phyloP scores from a whole-genome alignment of 2,113 vertebrate species.

The Vidua chalybeata region DNA sequence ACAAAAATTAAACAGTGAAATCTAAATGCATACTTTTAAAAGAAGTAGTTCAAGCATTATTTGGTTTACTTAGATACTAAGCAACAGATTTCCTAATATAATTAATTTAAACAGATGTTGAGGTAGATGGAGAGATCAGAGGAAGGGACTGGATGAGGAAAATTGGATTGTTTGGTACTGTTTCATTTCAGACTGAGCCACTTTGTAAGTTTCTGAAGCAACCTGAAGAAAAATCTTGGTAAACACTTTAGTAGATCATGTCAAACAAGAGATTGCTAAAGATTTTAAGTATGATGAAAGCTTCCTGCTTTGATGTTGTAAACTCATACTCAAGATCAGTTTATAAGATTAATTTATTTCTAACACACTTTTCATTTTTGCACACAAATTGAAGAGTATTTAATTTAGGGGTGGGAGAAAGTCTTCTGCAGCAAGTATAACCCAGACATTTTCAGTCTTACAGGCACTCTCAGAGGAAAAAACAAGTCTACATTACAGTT shows the following conservation, averaged over 20 bases:
- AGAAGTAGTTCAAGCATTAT: not conserved
- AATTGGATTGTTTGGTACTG: not conserved
- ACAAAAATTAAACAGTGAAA: not conserved
- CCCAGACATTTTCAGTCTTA: not conserved
- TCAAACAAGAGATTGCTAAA: slow-evolving; percentile 24
- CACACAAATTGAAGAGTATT: not conserved
- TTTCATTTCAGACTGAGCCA: not conserved
- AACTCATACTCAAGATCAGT: not conserved
- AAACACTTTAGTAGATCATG: not conserved
- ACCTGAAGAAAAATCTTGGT: not conserved
- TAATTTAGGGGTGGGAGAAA: not conserved
- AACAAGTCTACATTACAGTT: not conserved
- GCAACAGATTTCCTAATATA: not conserved
- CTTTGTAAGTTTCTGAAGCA: not conserved
- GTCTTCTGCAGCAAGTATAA: not conserved
- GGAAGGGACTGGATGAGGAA: not conserved
- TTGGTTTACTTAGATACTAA: not conserved
- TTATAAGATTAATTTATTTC: not conserved
- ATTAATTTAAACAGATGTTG: not conserved
- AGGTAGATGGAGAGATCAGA: not conserved
- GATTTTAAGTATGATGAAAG: not conserved
- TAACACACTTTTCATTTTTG: not conserved
- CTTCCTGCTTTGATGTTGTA: slow-evolving; percentile 4
- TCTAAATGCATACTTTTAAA: not conserved
- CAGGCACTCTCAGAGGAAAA: not conserved